Evolutionary conservation across 1,140 invertebrate species (phyloP).

Genomic region (Drosophila pseudoananassae): DNA sequence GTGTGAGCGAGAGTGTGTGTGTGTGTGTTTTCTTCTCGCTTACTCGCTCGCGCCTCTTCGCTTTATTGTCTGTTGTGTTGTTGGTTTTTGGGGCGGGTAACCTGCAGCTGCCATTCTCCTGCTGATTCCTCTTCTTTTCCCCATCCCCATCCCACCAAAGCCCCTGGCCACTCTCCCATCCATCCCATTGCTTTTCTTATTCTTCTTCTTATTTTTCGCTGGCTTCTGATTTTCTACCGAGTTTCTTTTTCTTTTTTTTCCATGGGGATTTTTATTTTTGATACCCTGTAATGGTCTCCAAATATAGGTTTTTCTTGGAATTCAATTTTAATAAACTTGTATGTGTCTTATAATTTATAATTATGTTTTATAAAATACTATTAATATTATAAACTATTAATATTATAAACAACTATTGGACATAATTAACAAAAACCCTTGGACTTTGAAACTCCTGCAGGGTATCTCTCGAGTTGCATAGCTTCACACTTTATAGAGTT

Average conservation of each 20-base stretch:
- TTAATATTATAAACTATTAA: too few relatives aligned
- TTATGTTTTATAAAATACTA: too few relatives aligned
- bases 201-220: slow-evolving; percentile 1
- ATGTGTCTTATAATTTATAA: too few relatives aligned
- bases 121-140: slow-evolving; percentile 7
- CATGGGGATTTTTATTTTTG: neutral
- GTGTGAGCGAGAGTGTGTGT: neutral
- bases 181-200: neutral
- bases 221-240: slow-evolving; percentile 12
- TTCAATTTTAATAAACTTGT: too few relatives aligned
- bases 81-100: slow-evolving; percentile 40
- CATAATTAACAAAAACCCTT: neutral
- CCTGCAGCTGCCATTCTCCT: slow-evolving; percentile 44
- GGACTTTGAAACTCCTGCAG: neutral
- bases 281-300: neutral
- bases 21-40: slow-evolving; percentile 3
- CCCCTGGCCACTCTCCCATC: neutral
- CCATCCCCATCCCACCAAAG: neutral
- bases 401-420: too few relatives aligned
- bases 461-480: slow-evolving; percentile 1
- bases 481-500: neutral
- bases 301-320: too few relatives aligned
- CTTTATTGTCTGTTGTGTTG: slow-evolving; percentile 9
- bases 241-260: neutral
- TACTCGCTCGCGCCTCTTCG: neutral